Conservation (phyloP, 1,140 invertebrate species). For the Dinoponera quadriceps region DNA sequence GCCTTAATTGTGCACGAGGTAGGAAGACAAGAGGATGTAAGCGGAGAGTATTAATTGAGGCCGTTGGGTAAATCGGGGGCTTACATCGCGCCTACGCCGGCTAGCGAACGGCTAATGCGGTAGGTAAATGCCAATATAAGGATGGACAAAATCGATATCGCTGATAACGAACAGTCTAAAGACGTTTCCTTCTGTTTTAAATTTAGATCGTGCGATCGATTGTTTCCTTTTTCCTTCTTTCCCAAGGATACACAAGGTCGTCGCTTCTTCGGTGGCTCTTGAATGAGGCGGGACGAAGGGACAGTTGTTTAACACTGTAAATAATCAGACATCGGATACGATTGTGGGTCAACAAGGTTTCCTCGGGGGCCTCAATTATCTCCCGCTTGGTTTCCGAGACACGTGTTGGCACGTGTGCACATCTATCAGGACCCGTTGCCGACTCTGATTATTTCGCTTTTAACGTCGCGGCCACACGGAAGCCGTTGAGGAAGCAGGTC, state of each 20-base stretch:
- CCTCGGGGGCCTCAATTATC: neutral
- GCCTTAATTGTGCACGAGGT: neutral
- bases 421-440: neutral
- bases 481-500: conserved; percentile 10
- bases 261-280: too few species aligned
- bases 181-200: conserved; percentile 22
- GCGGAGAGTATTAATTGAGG: conserved; percentile 17
- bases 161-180: conserved; percentile 5
- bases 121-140: conserved; percentile 4
- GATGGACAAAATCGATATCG: conserved; percentile 21
- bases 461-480: neutral
- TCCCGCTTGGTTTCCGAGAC: neutral
- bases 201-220: neutral
- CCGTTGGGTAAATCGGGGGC: conserved; percentile 19
- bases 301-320: too few species aligned
- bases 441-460: neutral
- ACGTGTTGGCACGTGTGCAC: neutral
- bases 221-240: neutral
- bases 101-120: neutral
- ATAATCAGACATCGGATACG: too few species aligned
- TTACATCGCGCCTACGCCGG: neutral
- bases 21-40: conserved; percentile 13
- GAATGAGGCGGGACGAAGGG: too few species aligned
- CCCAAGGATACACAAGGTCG: too few species aligned
- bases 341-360: neutral